Percentiles rank a stretch among this genome's conserved stretches.
These are phyloP conservation scores for Zonitis immaculata DNA, from an alignment of 2,888 invertebrate genomes.

Conservation along the genomic window DNA sequence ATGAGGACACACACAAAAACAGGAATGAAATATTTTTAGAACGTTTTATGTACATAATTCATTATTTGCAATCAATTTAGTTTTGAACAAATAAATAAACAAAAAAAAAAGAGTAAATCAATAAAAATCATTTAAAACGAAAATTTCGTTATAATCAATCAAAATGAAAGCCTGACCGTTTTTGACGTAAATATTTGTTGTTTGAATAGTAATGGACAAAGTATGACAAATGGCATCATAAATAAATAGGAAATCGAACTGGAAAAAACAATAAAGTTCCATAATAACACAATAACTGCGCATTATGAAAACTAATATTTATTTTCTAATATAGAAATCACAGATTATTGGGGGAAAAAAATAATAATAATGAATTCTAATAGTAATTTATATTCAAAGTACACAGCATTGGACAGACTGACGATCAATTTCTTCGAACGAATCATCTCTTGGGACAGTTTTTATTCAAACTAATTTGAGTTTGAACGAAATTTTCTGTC, in stretches of 20 bases:
- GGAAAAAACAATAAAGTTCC: background rate
- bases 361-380: too few relatives aligned
- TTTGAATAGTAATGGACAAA: conserved; percentile 1
- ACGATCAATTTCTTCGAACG: background rate
- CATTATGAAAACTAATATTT: background rate
- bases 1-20: too few relatives aligned
- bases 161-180: background rate
- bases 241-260: background rate
- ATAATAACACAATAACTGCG: too few relatives aligned
- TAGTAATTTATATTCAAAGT: background rate
- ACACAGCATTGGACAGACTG: background rate
- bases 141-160: background rate
- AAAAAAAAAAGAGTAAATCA: too few relatives aligned
- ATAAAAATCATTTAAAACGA: background rate
- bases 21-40: too few relatives aligned
- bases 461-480: background rate
- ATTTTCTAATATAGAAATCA: background rate
- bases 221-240: background rate
- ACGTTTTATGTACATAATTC: too few relatives aligned
- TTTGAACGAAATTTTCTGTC: background rate
- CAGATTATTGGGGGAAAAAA: too few relatives aligned
- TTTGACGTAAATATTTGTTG: conserved; percentile 1
- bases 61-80: background rate
- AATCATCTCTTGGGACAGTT: background rate
- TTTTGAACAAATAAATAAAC: background rate